A percentile compares a stretch with the other conserved stretches of the same genome.
phyloP scores from a whole-genome alignment of 2,888 invertebrate genomes.

The Pollenia labialis region DNA sequence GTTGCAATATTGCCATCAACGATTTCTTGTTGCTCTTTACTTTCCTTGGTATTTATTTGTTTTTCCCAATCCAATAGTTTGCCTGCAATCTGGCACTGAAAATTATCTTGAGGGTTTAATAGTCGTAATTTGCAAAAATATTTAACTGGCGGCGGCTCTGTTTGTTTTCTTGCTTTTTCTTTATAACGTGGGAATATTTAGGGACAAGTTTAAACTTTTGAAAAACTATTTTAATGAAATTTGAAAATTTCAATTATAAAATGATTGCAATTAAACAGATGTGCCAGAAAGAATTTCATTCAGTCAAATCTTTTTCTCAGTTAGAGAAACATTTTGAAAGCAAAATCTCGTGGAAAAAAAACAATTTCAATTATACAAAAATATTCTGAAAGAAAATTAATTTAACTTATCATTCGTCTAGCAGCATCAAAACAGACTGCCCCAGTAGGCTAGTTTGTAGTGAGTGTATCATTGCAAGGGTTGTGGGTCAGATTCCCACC shows the following conservation, averaged over 20 bases:
- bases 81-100: constrained; percentile 13
- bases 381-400: neutral
- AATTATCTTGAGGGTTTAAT: constrained; percentile 39
- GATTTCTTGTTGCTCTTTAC: neutral
- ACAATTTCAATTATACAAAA: neutral
- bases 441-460: no score
- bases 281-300: constrained; percentile 20
- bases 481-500: no score
- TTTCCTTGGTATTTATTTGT: constrained; percentile 37
- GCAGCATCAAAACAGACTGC: neutral
- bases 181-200: constrained; percentile 59
- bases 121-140: constrained; percentile 44
- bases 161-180: constrained; percentile 14
- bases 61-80: constrained; percentile 13
- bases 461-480: no score
- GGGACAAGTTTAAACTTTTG: constrained; percentile 7
- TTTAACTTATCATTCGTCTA: neutral
- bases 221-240: constrained; percentile 34
- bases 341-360: neutral
- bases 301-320: constrained; percentile 9
- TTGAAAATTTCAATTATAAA: constrained; percentile 45
- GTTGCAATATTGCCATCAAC: constrained; percentile 33
- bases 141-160: constrained; percentile 40
- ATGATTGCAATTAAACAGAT: constrained; percentile 40
- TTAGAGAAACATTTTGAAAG: constrained; percentile 25